Conservation (phyloP, 2,113 vertebrate genomes). For the Malurus elegans region DNA sequence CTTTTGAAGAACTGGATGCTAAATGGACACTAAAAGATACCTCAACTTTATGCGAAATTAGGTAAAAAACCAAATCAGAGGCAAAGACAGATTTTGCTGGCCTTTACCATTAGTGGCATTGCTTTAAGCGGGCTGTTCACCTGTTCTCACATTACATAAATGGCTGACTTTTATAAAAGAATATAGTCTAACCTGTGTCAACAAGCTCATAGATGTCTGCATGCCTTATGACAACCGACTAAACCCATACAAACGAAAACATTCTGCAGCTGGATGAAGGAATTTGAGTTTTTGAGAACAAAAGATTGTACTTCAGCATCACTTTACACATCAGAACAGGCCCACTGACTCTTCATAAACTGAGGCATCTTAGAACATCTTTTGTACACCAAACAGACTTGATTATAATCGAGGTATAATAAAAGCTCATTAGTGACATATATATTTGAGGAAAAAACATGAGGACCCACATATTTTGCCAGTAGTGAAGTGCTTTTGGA, state of each 20-base stretch:
- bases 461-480: not conserved
- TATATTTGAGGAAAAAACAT: rapidly evolving
- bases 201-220: not conserved
- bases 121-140: not conserved
- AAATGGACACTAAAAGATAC: not conserved
- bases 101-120: not conserved
- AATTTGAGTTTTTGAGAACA: not conserved
- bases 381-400: not conserved
- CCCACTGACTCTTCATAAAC: not conserved
- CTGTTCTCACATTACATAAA: not conserved
- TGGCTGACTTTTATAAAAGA: not conserved
- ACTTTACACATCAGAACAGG: not conserved
- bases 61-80: not conserved
- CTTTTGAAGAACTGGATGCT: not conserved
- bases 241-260: not conserved
- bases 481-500: not conserved
- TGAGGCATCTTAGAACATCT: not conserved
- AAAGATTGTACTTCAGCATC: not conserved
- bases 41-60: not conserved
- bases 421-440: not conserved
- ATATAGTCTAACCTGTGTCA: not conserved
- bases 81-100: not conserved
- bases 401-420: not conserved
- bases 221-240: not conserved
- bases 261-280: not conserved